These are phyloP conservation scores for Megaustenia siamemsis DNA, from an alignment of 2,888 invertebrate species.

Conservation along the genomic window DNA sequence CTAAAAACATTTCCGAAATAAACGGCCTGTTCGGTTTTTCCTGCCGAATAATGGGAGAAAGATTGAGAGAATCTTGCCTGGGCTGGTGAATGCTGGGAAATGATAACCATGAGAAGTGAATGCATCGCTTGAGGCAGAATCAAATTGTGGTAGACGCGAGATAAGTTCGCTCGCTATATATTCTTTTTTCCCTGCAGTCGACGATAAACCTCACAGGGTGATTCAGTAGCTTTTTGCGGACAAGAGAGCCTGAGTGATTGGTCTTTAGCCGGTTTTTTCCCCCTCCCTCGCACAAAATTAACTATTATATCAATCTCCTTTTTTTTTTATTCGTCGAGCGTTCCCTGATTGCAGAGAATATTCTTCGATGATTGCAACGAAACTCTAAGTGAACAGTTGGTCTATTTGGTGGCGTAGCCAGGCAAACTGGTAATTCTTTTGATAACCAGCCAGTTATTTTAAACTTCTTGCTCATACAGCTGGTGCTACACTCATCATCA, in stretches of 20 bases:
- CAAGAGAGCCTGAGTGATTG: not conserved
- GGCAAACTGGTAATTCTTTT: too few relatives aligned
- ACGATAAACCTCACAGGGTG: not conserved
- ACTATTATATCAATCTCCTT: too few relatives aligned
- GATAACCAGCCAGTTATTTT: too few relatives aligned
- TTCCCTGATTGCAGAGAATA: too few relatives aligned
- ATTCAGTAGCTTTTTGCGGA: not conserved
- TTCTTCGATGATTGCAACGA: too few relatives aligned
- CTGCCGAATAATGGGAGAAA: slow-evolving; percentile 21
- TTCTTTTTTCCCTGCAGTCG: not conserved
- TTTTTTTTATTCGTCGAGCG: too few relatives aligned
- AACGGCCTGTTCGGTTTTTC: not conserved
- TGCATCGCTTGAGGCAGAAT: slow-evolving; percentile 24
- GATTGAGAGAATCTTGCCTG: slow-evolving; percentile 24
- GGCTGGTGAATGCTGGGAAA: slow-evolving; percentile 27
- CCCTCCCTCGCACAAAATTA: too few relatives aligned
- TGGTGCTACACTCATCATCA: too few relatives aligned
- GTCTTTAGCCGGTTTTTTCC: not conserved
- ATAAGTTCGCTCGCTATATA: too few relatives aligned
- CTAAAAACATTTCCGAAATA: slow-evolving; percentile 12
- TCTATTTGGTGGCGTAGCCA: too few relatives aligned
- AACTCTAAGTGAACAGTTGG: too few relatives aligned
- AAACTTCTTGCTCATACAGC: too few relatives aligned
- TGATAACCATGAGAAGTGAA: slow-evolving; percentile 44
- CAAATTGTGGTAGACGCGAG: slow-evolving; percentile 10